These are phyloP conservation scores for Zaprionus lineosus DNA, from an alignment of 2,888 invertebrate species.

Conservation along the genomic window DNA sequence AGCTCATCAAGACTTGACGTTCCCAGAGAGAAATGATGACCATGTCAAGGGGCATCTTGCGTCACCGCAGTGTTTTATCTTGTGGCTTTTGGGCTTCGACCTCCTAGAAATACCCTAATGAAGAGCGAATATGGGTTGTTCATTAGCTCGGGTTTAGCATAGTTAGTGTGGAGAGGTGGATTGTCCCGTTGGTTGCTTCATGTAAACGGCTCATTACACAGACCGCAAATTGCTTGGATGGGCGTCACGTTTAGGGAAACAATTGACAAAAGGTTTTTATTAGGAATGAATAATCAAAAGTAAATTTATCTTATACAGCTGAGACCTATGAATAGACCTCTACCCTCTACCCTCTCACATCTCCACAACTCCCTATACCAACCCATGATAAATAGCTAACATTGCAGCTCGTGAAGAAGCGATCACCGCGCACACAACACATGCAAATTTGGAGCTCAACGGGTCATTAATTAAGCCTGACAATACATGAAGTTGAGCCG, in stretches of 20 bases:
- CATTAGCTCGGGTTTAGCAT: slow-evolving; percentile 47
- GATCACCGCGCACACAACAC: slow-evolving; percentile 46
- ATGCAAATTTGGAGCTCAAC: slow-evolving; percentile 58
- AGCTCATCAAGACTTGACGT: too few species aligned
- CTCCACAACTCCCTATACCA: too few species aligned
- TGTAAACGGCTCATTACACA: slow-evolving; percentile 69
- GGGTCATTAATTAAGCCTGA: slow-evolving; percentile 66
- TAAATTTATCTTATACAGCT: slow-evolving; percentile 56
- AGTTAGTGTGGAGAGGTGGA: background rate
- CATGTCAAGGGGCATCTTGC: slow-evolving; percentile 23
- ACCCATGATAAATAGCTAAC: slow-evolving; percentile 63
- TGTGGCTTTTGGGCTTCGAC: slow-evolving; percentile 41
- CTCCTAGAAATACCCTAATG: slow-evolving; percentile 28
- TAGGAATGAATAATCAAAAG: slow-evolving; percentile 54
- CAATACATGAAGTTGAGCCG: slow-evolving; percentile 34
- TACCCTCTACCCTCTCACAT: too few species aligned
- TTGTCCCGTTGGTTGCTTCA: slow-evolving; percentile 6
- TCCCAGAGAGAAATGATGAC: slow-evolving; percentile 24
- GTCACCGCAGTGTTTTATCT: slow-evolving; percentile 24
- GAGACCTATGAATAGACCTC: slow-evolving; percentile 9
- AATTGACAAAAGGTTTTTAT: slow-evolving; percentile 57
- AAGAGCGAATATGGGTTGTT: slow-evolving; percentile 42
- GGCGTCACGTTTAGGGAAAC: slow-evolving; percentile 51
- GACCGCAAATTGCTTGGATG: slow-evolving; percentile 55
- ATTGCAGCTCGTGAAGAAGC: slow-evolving; percentile 44